These are phyloP conservation scores for Microcebus griseorufus DNA, from an alignment of 2,113 vertebrate genomes.

Conservation along the genomic window DNA sequence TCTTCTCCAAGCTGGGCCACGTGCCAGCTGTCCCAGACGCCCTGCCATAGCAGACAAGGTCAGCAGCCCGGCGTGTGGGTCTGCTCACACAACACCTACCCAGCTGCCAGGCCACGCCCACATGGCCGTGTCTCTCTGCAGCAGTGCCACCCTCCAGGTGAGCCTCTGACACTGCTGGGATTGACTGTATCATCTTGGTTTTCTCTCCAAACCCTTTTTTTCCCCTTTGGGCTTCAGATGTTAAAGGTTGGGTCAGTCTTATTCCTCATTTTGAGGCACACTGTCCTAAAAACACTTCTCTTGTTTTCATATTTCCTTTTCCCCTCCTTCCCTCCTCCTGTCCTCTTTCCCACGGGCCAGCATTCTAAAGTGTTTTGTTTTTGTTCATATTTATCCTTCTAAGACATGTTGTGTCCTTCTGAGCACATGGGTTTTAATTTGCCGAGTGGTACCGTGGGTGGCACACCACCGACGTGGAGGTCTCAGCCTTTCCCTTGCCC, in stretches of 20 bases:
- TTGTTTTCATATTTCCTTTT: too few relatives aligned
- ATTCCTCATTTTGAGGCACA: not conserved
- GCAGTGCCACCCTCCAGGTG: rapidly evolving
- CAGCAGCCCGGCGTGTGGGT: not conserved
- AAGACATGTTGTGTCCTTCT: too few relatives aligned
- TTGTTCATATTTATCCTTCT: too few relatives aligned
- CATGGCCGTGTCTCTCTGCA: not conserved
- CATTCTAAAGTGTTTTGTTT: too few relatives aligned
- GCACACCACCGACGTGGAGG: too few relatives aligned
- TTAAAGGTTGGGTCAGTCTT: not conserved
- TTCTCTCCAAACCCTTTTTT: not conserved
- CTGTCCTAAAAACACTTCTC: too few relatives aligned
- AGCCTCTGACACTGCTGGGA: not conserved
- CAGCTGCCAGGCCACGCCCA: not conserved
- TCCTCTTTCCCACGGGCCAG: too few relatives aligned
- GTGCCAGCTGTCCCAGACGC: not conserved
- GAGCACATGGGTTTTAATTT: too few relatives aligned
- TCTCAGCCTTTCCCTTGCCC: too few relatives aligned
- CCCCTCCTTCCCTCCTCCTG: too few relatives aligned
- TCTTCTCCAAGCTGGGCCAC: not conserved
- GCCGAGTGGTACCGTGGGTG: too few relatives aligned
- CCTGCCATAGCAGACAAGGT: not conserved
- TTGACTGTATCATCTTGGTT: not conserved
- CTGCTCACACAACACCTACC: not conserved
- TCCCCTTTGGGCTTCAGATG: not conserved